Evolutionary conservation across 2,113 vertebrate species (phyloP).

Genomic region (Ophthalmolycus amberensis): DNA sequence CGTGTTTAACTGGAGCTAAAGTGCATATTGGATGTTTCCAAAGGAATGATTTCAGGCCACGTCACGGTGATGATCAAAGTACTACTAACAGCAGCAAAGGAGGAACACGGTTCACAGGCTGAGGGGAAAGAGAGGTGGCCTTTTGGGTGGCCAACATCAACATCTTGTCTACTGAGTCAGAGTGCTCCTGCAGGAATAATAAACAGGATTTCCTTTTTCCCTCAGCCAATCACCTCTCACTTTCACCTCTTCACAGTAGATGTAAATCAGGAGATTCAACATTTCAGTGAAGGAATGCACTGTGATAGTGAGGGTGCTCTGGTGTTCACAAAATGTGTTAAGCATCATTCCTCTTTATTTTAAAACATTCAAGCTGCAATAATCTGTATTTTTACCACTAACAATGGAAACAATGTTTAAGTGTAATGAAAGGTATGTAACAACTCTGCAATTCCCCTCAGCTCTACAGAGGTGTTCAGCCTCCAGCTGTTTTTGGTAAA

Average conservation of each 20-base stretch:
- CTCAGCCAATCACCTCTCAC: not conserved
- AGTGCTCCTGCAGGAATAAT: conserved; percentile 12
- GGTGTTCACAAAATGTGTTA: too few species aligned
- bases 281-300: not conserved
- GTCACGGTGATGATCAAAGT: conserved; percentile 4
- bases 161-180: conserved; percentile 16
- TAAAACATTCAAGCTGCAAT: too few species aligned
- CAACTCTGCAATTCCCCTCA: too few species aligned
- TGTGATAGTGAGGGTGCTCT: too few species aligned
- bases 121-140: conserved; percentile 17
- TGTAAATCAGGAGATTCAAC: too few species aligned
- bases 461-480: too few species aligned
- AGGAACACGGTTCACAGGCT: not conserved
- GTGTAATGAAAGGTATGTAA: too few species aligned
- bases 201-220: not conserved
- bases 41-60: conserved; percentile 13
- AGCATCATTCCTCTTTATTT: not conserved
- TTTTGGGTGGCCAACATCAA: conserved; percentile 31
- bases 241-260: not conserved
- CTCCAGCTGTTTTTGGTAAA: too few species aligned
- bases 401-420: too few species aligned
- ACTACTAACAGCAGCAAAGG: not conserved
- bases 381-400: too few species aligned
- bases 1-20: not conserved
- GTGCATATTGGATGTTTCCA: not conserved